A percentile compares a stretch with the other conserved stretches of the same genome.
These are phyloP conservation scores for Xanthia togata DNA, from an alignment of 2,888 invertebrate species.

Conservation along the genomic window DNA sequence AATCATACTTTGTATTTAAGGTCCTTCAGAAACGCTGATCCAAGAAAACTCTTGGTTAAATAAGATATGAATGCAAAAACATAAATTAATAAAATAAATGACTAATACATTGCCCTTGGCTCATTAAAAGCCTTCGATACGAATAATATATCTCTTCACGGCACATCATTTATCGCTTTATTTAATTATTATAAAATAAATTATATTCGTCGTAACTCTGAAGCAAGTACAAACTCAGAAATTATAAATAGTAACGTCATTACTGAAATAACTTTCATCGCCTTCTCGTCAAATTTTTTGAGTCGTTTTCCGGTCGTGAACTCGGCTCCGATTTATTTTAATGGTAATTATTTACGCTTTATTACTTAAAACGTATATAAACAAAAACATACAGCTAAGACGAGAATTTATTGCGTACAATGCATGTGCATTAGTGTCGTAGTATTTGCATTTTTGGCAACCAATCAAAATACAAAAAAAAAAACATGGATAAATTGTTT, in stretches of 20 bases:
- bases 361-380: slow-evolving; percentile 23
- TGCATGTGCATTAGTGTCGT: slow-evolving; percentile 26
- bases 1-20: neutral
- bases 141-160: slow-evolving; percentile 34
- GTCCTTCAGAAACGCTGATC: neutral
- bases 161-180: slow-evolving; percentile 48
- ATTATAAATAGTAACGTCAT: slow-evolving; percentile 41
- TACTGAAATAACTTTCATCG: slow-evolving; percentile 46
- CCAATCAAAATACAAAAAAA: slow-evolving; percentile 13
- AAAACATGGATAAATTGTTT: neutral
- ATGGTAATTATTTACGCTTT: slow-evolving; percentile 42
- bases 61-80: slow-evolving; percentile 22
- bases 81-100: slow-evolving; percentile 36
- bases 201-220: slow-evolving; percentile 38
- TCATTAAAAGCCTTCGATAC: slow-evolving; percentile 30
- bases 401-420: slow-evolving; percentile 23
- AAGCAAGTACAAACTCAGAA: slow-evolving; percentile 35
- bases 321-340: slow-evolving; percentile 32
- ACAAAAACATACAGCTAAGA: slow-evolving; percentile 9
- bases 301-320: slow-evolving; percentile 44
- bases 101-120: slow-evolving; percentile 31
- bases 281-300: slow-evolving; percentile 30
- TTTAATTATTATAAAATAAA: slow-evolving; percentile 51
- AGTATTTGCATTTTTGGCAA: slow-evolving; percentile 46
- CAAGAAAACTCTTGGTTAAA: slow-evolving; percentile 20